These are phyloP conservation scores for Glyphotaelius pellucidus DNA, from an alignment of 2,888 invertebrate species.

Conservation along the genomic window DNA sequence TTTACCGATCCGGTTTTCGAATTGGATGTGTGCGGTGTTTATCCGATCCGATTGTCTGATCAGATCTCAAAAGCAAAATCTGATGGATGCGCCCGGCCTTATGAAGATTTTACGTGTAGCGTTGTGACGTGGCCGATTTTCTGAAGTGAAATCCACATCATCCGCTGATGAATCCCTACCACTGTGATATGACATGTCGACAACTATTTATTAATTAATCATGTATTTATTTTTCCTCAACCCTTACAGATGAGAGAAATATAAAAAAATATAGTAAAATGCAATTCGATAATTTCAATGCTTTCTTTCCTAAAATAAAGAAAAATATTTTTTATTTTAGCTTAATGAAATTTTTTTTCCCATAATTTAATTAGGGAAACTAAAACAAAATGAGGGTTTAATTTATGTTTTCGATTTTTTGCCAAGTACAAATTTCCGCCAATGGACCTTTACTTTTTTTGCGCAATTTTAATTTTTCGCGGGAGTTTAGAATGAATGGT, in stretches of 20 bases:
- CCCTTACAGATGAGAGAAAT: background rate
- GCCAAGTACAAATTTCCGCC: background rate
- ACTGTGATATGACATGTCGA: background rate
- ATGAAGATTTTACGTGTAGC: slow-evolving; percentile 25
- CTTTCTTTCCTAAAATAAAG: background rate
- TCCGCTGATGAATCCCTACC: background rate
- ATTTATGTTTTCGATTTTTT: background rate
- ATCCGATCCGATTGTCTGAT: too few species aligned
- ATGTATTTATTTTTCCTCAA: background rate
- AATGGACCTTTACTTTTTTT: background rate
- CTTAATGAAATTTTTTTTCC: background rate
- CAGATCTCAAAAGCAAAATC: too few species aligned
- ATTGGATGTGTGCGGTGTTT: too few species aligned
- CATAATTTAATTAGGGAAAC: background rate
- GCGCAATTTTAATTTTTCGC: background rate
- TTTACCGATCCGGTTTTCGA: too few species aligned
- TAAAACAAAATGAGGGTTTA: too few species aligned
- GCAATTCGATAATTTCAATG: background rate
- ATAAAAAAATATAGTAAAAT: background rate
- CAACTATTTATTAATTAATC: too few species aligned
- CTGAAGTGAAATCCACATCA: slow-evolving; percentile 4
- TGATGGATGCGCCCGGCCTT: too few species aligned
- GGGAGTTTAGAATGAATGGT: background rate
- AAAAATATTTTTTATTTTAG: background rate
- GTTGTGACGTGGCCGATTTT: slow-evolving; percentile 10